Percentiles rank a stretch among this genome's conserved stretches.
These are phyloP conservation scores for Xiphophorus maculatus DNA, from an alignment of 2,113 vertebrate genomes.

Conservation along the genomic window DNA sequence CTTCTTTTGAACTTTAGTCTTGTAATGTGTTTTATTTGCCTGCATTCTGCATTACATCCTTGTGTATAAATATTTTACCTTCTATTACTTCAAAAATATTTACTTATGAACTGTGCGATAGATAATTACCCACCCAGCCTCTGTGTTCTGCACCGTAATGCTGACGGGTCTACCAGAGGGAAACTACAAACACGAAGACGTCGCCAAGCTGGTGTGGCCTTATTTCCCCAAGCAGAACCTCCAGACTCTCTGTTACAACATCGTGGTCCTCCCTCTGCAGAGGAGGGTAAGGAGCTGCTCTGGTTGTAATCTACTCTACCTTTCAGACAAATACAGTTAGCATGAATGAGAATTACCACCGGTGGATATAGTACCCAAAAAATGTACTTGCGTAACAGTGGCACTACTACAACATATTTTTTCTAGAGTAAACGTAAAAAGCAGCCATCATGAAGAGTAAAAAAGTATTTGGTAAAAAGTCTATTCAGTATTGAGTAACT, in stretches of 20 bases:
- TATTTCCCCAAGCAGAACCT: constrained; percentile 11
- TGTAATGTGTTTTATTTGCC: neutral
- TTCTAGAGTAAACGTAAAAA: no score
- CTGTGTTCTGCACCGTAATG: constrained; percentile 30
- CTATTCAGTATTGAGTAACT: no score
- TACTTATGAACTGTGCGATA: neutral
- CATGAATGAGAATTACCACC: no score
- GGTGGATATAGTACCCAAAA: no score
- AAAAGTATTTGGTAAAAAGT: no score
- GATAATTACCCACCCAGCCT: neutral
- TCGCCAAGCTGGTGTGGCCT: neutral
- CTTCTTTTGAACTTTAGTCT: no score
- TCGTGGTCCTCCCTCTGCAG: constrained; percentile 39
- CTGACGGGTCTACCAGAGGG: constrained; percentile 44
- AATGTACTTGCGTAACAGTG: no score
- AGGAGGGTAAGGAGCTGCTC: constrained; percentile 42
- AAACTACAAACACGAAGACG: constrained; percentile 19
- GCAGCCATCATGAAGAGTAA: no score
- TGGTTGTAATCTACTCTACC: no score
- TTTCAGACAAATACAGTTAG: no score
- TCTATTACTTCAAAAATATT: neutral
- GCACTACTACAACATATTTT: no score
- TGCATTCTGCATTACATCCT: neutral
- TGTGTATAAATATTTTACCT: neutral
- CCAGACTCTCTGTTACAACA: constrained; percentile 14